Percentiles rank a stretch among this genome's conserved stretches.
phyloP scores from a whole-genome alignment of 1,140 invertebrate species.

The Lethrus apterus region DNA sequence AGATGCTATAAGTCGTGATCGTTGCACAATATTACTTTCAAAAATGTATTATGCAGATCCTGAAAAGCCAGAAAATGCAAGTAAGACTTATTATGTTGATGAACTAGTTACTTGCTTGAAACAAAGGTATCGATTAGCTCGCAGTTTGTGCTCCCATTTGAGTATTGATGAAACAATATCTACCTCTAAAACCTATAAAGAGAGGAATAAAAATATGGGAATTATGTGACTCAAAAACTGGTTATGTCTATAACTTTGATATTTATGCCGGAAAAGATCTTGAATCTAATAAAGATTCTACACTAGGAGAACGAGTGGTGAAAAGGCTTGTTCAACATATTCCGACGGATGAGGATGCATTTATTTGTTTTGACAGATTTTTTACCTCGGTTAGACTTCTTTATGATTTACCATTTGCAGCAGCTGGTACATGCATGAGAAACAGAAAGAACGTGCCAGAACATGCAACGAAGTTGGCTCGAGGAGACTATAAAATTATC shows the following conservation, averaged over 20 bases:
- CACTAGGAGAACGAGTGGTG: too few relatives aligned
- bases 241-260: too few relatives aligned
- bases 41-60: constrained; percentile 1
- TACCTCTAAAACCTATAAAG: constrained; percentile 36
- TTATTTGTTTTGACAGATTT: constrained; percentile 5
- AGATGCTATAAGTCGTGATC: neutral
- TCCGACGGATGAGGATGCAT: too few relatives aligned
- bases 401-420: constrained; percentile 3
- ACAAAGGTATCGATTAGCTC: constrained; percentile 22
- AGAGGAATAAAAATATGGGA: constrained; percentile 37
- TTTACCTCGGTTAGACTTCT: constrained; percentile 2
- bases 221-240: too few relatives aligned
- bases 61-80: neutral
- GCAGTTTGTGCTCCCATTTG: constrained; percentile 14
- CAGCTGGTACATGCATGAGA: constrained; percentile 5
- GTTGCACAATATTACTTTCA: neutral
- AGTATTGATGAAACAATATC: constrained; percentile 34
- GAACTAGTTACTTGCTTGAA: neutral
- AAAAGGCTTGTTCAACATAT: too few relatives aligned
- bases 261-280: too few relatives aligned
- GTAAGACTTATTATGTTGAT: neutral
- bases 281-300: too few relatives aligned
- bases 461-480: neutral
- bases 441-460: constrained; percentile 7
- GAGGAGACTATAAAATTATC: constrained; percentile 1